Evolutionary conservation across 2,113 vertebrate genomes (phyloP), one percentile per base, ranked within the genome.

Genomic region (Phrynosoma platyrhinos): DNA sequence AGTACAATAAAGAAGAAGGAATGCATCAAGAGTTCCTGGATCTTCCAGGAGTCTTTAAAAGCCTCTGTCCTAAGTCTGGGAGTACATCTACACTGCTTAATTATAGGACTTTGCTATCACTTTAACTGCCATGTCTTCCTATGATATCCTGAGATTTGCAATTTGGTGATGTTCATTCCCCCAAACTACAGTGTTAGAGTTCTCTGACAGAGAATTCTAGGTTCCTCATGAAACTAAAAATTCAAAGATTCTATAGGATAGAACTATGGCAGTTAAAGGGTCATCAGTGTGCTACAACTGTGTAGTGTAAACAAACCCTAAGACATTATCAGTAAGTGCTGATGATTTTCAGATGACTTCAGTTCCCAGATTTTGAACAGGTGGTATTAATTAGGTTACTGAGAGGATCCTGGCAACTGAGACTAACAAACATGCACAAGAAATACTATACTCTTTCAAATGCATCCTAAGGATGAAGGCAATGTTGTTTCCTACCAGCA

Each of bases 401-500:
- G 27, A 30, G 27, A n/a, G 68, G n/a, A 30, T 27, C n/a, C 72
- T 40, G 36, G 32, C 7, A 75, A 36, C 14, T 36, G 14, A 74
- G 72, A 74, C n/a, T 69, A 69, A 69, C 8, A 69, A 27, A 30
- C 68, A 71, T 27, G 68, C 27, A 71, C 14, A 71, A 71, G 25
- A n/a, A 71, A 71, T 71, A 27, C 25, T 3, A 12, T 10, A 71
- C 68, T 71, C 25, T 71, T 30, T 30, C 30, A 27, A 71, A 30
- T 71, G 27, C 25, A 71, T 27, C 30, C 27, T 30, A 71, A 30
- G 27, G 30, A 71, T 30, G 30, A 3, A 6, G 32, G n/a, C n/a
- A 74, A 36, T 36, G 72, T 16, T 40, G 40, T 69, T 75, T 47
- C 95, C 88, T 95, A 99, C 98, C 97, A 99, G 90, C 98, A 99